Percentiles rank a stretch among this genome's conserved stretches.
Evolutionary conservation across 2,113 vertebrate species (phyloP).

Genomic region (Lepisosteus oculatus): DNA sequence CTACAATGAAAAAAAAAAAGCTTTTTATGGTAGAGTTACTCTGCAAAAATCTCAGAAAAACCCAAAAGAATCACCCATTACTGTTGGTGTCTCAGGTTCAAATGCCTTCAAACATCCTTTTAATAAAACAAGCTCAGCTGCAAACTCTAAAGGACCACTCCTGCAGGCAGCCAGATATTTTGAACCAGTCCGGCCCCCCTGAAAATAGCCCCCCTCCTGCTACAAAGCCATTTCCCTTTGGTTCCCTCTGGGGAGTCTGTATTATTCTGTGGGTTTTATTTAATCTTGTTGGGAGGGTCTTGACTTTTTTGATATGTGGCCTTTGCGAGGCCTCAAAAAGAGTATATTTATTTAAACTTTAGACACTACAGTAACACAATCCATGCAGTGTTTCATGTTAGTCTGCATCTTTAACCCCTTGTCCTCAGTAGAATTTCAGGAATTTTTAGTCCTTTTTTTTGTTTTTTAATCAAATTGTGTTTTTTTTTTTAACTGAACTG

Average conservation of each 20-base stretch:
- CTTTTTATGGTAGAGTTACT: no score
- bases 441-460: slow-evolving; percentile 1
- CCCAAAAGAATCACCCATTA: slow-evolving; percentile 31
- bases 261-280: slow-evolving; percentile 67
- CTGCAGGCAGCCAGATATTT: slow-evolving; percentile 38
- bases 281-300: slow-evolving; percentile 66
- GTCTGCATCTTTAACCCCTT: slow-evolving; percentile 18
- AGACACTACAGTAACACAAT: slow-evolving; percentile 20
- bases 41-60: no score
- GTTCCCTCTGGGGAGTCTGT: slow-evolving; percentile 57
- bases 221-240: slow-evolving; percentile 66
- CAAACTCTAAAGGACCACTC: slow-evolving; percentile 63
- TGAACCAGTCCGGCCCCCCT: slow-evolving; percentile 33
- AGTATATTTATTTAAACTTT: slow-evolving; percentile 37
- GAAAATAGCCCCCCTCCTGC: slow-evolving; percentile 61
- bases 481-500: background rate
- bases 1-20: no score
- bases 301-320: slow-evolving; percentile 53
- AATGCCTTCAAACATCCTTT: slow-evolving; percentile 63
- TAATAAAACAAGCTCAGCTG: slow-evolving; percentile 68
- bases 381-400: background rate
- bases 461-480: background rate
- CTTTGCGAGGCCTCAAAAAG: slow-evolving; percentile 50
- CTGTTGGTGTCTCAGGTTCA: slow-evolving; percentile 55
- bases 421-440: slow-evolving; percentile 17